Evolutionary conservation across 2,797 vertebrate genomes (phyloP).

Genomic region (Siniperca scherzeri): DNA sequence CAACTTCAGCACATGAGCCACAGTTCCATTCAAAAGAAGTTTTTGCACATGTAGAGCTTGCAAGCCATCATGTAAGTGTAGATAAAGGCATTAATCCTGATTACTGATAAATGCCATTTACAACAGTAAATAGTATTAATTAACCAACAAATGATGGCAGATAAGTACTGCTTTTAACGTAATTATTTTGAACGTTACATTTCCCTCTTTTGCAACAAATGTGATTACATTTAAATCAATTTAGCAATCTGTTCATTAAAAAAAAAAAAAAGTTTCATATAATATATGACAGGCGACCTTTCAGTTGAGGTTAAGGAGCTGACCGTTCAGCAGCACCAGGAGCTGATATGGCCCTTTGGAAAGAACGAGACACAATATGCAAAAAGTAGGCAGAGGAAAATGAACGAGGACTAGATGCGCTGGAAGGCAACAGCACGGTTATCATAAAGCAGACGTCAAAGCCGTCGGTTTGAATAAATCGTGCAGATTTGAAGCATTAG

Average conservation of each 20-base stretch:
- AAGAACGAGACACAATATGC: neutral
- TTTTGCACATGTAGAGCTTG: neutral
- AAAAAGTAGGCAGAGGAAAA: neutral
- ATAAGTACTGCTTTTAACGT: too few relatives aligned
- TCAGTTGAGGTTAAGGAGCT: constrained; percentile 31
- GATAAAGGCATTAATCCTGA: neutral
- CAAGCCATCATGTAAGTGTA: neutral
- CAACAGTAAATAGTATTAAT: neutral
- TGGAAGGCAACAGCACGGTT: neutral
- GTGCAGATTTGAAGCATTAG: constrained; percentile 43
- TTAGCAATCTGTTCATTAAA: neutral
- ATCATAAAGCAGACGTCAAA: neutral
- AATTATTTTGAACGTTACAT: neutral
- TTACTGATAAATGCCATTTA: neutral
- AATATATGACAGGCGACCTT: constrained; percentile 13
- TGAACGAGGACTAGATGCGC: neutral
- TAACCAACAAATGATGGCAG: neutral
- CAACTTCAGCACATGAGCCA: neutral
- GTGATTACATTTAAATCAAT: neutral
- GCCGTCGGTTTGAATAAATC: neutral
- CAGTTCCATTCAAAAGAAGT: neutral
- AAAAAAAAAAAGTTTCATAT: neutral
- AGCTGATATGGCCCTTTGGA: neutral
- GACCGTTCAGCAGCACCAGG: constrained; percentile 56
- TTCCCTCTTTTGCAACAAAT: neutral